Base-by-base conservation (phyloP, 2,888 invertebrate genomes). In the Drosophila setosimentum region DNA sequence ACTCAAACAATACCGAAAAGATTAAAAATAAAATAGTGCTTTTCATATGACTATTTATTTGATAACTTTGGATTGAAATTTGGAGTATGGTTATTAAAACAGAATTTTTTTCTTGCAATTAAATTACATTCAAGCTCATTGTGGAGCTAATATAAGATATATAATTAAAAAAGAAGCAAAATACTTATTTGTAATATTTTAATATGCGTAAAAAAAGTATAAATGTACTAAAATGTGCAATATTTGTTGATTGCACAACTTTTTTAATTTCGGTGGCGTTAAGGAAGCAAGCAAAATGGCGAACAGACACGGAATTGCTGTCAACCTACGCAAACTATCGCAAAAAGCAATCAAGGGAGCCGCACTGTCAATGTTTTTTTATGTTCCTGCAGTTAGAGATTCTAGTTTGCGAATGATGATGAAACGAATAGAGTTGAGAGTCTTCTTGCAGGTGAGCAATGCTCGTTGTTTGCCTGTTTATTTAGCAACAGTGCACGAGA, bases 401-500 rank as follows among this genome's bases (percentile, higher is more conserved):
- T 61, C 27, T 40, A 35, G 61, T 68, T 48, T 69, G 64, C 72
- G 67, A 70, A 68, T 68, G 71, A 37, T n/a, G 72, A 64, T 69
- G 65, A 65, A 75, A 70, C 67, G 72, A 80, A 59, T 66, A 33
- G 69, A 68, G 64, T 69, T 75, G 59, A 49, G 76, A 73, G 76
- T 76, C 18, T 72, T 73, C 73, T 68, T 76, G 67, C 68, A 60
- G 72, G 58, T 63, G 18, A 59, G 71, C 54, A 35, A 27, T 37
- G 58, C 42, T 8, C 60, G 65, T 63, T 73, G 69, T 77, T 73
- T 69, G 68, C 54, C n/a, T 83, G 80, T 85, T 85, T 85, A 75
- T 77, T 83, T 68, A 83, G 67, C 79, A 64, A 87, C 81, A 87
- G 83, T 77, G 70, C 27, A 65, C 57, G 68, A 69, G 67, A 74